phyloP scores from a whole-genome alignment of 1,140 invertebrate species.

The Bombus breviceps region DNA sequence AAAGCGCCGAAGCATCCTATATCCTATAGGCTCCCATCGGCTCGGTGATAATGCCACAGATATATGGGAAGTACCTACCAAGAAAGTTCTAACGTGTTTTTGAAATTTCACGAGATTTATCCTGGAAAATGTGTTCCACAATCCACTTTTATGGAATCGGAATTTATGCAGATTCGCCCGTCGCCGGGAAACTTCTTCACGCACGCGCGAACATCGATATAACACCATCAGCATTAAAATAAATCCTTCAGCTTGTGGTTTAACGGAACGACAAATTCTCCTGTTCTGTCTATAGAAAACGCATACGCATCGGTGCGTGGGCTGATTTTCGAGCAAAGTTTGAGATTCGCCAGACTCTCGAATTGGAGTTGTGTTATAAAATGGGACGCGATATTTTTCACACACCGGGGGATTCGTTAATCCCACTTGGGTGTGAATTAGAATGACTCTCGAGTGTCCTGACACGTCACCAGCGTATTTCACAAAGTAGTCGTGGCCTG shows the following conservation, averaged over 20 bases:
- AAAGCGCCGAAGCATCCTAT: not conserved
- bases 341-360: not conserved
- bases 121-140: not conserved
- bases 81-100: not conserved
- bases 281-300: not conserved
- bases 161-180: not conserved
- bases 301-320: not conserved
- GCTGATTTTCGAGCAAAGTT: not conserved
- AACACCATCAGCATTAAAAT: not conserved
- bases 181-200: not conserved
- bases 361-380: slow-evolving; percentile 27
- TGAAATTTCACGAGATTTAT: not conserved
- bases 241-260: not conserved
- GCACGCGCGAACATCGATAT: not conserved
- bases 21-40: not conserved
- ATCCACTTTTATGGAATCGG: not conserved
- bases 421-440: slow-evolving; percentile 33
- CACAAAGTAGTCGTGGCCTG: slow-evolving; percentile 5
- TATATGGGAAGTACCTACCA: not conserved
- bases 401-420: slow-evolving; percentile 24
- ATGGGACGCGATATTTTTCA: slow-evolving; percentile 14
- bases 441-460: slow-evolving; percentile 33
- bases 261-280: not conserved
- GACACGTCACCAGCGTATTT: slow-evolving; percentile 29
- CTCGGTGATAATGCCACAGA: not conserved